Evolutionary conservation across 2,888 invertebrate species (phyloP).

Genomic region (Leptinotarsa juncta): DNA sequence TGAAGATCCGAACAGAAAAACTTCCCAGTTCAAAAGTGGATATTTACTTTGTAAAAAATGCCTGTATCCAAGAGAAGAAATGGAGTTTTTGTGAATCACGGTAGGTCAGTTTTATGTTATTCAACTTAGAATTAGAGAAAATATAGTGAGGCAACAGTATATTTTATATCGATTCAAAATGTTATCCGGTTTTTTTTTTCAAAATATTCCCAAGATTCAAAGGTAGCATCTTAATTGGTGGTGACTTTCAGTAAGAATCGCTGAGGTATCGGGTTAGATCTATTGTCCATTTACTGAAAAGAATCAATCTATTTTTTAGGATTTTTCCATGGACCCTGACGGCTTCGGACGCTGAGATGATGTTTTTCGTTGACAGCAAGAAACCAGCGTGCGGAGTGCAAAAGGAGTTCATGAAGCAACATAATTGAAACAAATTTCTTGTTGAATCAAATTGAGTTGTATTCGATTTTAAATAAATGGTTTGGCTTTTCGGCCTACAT

Average conservation of each 20-base stretch:
- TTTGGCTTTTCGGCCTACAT: constrained; percentile 1
- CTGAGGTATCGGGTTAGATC: background rate
- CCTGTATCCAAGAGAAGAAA: background rate
- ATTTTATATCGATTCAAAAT: too few species aligned
- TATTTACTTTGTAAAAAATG: background rate
- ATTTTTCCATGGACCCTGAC: constrained; percentile 7
- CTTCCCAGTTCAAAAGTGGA: background rate
- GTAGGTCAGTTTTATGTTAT: constrained; percentile 3
- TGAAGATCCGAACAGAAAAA: background rate
- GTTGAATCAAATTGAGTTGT: constrained; percentile 1
- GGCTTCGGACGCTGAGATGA: constrained; percentile 12
- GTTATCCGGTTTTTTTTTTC: too few species aligned
- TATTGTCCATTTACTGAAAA: background rate
- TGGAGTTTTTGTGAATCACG: background rate
- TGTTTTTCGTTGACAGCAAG: background rate
- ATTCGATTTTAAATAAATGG: constrained; percentile 16
- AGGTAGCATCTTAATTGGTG: background rate
- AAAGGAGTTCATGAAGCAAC: constrained; percentile 13
- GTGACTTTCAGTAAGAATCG: too few species aligned
- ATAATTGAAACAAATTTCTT: background rate
- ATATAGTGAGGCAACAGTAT: background rate
- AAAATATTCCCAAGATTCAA: too few species aligned
- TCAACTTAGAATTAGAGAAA: background rate
- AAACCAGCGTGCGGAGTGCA: constrained; percentile 7
- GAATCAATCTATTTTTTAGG: background rate